Percentiles rank a stretch among this genome's conserved stretches.
Conservation (phyloP, 2,113 vertebrate species). For the Recurvirostra avosetta region DNA sequence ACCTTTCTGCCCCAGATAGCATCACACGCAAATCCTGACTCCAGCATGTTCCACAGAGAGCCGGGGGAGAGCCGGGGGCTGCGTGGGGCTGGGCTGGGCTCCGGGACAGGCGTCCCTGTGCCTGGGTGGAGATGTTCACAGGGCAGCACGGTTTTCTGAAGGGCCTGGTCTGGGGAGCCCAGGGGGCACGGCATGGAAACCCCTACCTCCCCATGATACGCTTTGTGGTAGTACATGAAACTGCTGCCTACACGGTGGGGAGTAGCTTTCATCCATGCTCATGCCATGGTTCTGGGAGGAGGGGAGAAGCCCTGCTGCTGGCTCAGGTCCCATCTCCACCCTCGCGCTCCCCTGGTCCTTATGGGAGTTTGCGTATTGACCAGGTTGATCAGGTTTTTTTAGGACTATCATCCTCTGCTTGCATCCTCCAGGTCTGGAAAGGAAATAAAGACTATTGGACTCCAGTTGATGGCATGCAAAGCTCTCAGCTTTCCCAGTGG, state of each 20-base stretch:
- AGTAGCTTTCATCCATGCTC: not conserved
- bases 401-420: not conserved
- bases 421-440: not conserved
- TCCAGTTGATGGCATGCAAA: not conserved
- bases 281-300: too few species aligned
- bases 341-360: not conserved
- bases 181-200: not conserved
- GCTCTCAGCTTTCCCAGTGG: not conserved
- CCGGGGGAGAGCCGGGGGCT: accelerated
- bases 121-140: not conserved
- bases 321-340: not conserved
- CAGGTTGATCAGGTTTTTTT: not conserved
- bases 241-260: too few species aligned
- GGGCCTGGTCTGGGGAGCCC: not conserved
- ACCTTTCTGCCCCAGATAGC: not conserved
- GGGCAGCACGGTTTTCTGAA: not conserved
- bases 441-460: not conserved
- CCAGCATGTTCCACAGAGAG: not conserved
- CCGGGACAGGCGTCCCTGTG: not conserved
- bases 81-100: not conserved
- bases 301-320: not conserved
- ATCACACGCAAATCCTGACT: not conserved
- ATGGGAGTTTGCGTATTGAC: not conserved
- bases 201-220: not conserved
- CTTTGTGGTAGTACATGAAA: too few species aligned